A percentile compares a stretch with the other conserved stretches of the same genome.
These are phyloP conservation scores for Myotis planiceps DNA, from an alignment of 2,797 vertebrate species.

Conservation along the genomic window DNA sequence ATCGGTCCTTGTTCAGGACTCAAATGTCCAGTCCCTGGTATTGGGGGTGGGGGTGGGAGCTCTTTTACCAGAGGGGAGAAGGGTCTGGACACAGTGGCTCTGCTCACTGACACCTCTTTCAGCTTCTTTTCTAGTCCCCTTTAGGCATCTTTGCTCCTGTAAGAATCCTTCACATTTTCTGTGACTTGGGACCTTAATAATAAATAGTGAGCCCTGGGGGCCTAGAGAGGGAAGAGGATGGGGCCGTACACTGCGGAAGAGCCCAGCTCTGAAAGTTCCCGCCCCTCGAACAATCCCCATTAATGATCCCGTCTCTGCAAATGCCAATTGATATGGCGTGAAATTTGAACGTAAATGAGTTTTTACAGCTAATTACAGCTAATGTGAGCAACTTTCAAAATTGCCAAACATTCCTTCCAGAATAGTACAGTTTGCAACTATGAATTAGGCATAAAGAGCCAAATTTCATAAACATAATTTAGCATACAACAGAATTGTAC, in stretches of 20 bases:
- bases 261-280: not conserved
- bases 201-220: not conserved
- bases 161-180: not conserved
- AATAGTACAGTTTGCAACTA: constrained; percentile 26
- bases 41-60: not conserved
- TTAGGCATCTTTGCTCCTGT: not conserved
- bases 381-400: constrained; percentile 41
- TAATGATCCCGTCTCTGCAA: not conserved
- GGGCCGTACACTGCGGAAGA: not conserved
- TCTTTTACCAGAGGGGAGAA: not conserved
- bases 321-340: not conserved
- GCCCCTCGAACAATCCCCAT: not conserved
- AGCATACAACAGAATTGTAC: not conserved
- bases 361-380: constrained; percentile 39
- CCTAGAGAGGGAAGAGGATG: not conserved
- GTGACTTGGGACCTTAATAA: not conserved
- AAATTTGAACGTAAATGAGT: constrained; percentile 54
- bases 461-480: constrained; percentile 49
- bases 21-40: not conserved
- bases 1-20: not conserved
- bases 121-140: not conserved
- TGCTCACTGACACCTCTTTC: not conserved
- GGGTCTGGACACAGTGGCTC: not conserved
- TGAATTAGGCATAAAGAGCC: constrained; percentile 36
- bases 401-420: not conserved